Evolutionary conservation across 30 jellyfish, hydroid and myxozoan genomes (phyloP), one percentile per base, ranked within the genome.

Genomic region (Pelagia noctiluca): DNA sequence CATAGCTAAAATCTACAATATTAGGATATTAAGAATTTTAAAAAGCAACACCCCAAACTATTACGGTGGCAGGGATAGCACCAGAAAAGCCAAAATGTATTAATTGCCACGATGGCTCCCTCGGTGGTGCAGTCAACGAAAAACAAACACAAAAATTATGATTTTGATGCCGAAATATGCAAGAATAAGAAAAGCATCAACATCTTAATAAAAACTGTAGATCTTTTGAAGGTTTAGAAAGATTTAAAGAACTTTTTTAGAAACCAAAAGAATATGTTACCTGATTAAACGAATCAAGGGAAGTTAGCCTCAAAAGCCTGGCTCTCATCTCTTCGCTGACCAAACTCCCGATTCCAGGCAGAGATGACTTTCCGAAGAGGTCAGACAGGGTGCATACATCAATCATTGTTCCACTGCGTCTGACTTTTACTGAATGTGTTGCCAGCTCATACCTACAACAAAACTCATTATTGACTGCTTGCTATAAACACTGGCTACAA

Each of bases 381-480:
- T 85, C 95, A 22, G 88, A 42, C 61, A 85, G 32, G 30, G 86
- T 53, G 0, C 75, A 64, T 0, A 85, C 95, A 50, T 85, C 78
- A 78, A 75, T 85, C 95, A 85, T 85, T 37, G 95, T 85, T 48
- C 95, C 95, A 63, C 95, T 85, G 33, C 95, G 35, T 72, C 95
- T 37, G 0, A 85, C 95, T 72, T 85, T 85, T 0, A 85, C 95
- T 18, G 95, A 85, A 74, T 85, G 95, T 10, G 81, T 74, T 71
- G 95, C 95, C 21, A 85, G 72, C 34, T 73, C 95, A 63, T 72
- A 85, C 57, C 91, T 80, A 50, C 61, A 31, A 30, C 2, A 28
- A 33, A 42, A 29, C 2, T 2, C 21, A 72, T 2, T 0, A 50
- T 19, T 28, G 16, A 19, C 19, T 4, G 42, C 54, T 63, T 3